Evolutionary conservation across 2,113 vertebrate genomes (phyloP).

Genomic region (Tetrax tetrax): DNA sequence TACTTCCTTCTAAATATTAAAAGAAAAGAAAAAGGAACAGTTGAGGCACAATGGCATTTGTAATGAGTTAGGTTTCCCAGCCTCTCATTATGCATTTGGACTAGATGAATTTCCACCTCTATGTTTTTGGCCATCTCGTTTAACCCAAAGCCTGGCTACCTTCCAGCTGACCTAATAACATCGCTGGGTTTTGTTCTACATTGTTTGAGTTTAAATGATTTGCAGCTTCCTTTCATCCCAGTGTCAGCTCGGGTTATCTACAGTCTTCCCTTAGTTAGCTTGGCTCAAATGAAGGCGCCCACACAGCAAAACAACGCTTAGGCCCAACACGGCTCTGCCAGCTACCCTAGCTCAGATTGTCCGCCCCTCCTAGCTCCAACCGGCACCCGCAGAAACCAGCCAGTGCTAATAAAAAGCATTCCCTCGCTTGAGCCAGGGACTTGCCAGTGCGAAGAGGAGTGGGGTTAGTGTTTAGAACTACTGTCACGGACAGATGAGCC

Average conservation of each 20-base stretch:
- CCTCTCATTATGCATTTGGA: neutral
- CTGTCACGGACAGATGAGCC: conserved; percentile 27
- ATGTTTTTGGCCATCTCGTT: neutral
- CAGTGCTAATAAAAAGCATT: conserved; percentile 46
- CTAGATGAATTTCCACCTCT: conserved; percentile 3
- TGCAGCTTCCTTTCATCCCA: conserved; percentile 50
- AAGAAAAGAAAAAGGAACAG: neutral
- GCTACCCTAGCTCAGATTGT: conserved; percentile 42
- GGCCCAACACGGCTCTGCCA: neutral
- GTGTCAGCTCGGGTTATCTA: conserved; percentile 53
- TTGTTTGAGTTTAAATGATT: conserved; percentile 50
- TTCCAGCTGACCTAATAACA: conserved; percentile 53
- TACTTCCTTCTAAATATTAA: conserved; percentile 41
- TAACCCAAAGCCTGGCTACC: conserved; percentile 26
- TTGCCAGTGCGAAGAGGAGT: neutral
- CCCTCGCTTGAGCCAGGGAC: neutral
- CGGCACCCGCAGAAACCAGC: neutral
- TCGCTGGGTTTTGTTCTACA: conserved; percentile 46
- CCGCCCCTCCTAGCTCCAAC: conserved; percentile 7
- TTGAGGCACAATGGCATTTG: neutral
- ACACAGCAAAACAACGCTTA: conserved; percentile 29
- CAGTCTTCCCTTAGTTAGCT: conserved; percentile 45
- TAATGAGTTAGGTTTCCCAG: neutral
- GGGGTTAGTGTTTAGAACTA: neutral
- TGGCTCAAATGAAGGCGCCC: conserved; percentile 1